These are phyloP conservation scores for Cosmia pyralina DNA, from an alignment of 2,888 invertebrate genomes.

Conservation along the genomic window DNA sequence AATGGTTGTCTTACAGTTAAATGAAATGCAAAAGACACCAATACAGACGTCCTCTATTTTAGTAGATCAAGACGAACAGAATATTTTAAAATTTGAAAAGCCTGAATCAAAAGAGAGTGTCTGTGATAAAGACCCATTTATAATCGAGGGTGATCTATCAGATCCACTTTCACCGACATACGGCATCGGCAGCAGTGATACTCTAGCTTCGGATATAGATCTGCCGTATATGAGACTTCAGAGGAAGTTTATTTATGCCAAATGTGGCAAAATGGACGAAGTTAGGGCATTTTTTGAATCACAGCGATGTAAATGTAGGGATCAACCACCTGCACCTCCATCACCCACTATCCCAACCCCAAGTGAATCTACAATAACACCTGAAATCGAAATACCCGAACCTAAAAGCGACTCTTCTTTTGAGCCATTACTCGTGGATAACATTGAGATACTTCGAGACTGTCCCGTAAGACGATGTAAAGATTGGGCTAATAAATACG, in stretches of 20 bases:
- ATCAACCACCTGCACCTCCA: slow-evolving; percentile 36
- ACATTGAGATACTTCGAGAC: slow-evolving; percentile 71
- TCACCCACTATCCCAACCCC: slow-evolving; percentile 21
- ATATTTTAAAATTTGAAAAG: slow-evolving; percentile 76
- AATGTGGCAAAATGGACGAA: slow-evolving; percentile 82
- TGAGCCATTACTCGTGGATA: slow-evolving; percentile 76
- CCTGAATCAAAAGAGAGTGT: slow-evolving; percentile 45
- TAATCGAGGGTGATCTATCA: slow-evolving; percentile 78
- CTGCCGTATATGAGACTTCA: slow-evolving; percentile 78
- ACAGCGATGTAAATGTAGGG: slow-evolving; percentile 78
- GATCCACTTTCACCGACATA: slow-evolving; percentile 73
- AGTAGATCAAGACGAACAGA: slow-evolving; percentile 72
- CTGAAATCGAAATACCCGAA: slow-evolving; percentile 18
- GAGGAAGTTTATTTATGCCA: slow-evolving; percentile 83
- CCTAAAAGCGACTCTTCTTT: slow-evolving; percentile 73
- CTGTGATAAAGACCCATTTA: slow-evolving; percentile 80
- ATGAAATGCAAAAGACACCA: slow-evolving; percentile 82
- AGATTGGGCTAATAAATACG: slow-evolving; percentile 67
- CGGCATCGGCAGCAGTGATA: slow-evolving; percentile 84
- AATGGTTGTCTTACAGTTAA: slow-evolving; percentile 84
- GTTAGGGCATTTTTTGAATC: slow-evolving; percentile 78
- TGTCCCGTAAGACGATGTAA: slow-evolving; percentile 77
- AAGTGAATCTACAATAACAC: slow-evolving; percentile 24
- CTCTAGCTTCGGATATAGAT: slow-evolving; percentile 79
- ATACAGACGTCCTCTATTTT: slow-evolving; percentile 71